Conservation (phyloP, 2,888 invertebrate species). For the Oscheius myriophilus region DNA sequence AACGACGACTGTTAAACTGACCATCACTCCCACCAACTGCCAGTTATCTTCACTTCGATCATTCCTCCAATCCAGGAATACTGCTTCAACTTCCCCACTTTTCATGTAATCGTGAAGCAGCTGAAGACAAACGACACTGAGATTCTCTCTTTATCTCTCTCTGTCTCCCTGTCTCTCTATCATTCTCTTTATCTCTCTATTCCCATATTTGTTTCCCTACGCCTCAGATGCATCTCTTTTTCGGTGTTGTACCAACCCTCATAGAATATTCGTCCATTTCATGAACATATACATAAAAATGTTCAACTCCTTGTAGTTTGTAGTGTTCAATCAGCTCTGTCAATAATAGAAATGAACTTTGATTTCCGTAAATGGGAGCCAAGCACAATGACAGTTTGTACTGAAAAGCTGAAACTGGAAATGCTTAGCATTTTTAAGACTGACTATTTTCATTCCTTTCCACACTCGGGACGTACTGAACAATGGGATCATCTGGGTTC, state of each 20-base stretch:
- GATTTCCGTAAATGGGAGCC: conserved; percentile 26
- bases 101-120: conserved; percentile 14
- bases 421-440: background rate
- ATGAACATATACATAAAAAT: conserved; percentile 27
- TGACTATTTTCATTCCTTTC: background rate
- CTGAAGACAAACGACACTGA: background rate
- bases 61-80: background rate
- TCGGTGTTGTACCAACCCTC: background rate
- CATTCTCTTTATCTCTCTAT: too few relatives aligned
- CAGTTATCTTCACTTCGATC: conserved; percentile 2
- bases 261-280: conserved; percentile 27
- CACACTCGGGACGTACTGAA: conserved; percentile 1
- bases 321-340: conserved; percentile 29
- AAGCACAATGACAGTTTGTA: conserved; percentile 24
- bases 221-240: too few relatives aligned
- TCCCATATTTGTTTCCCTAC: too few relatives aligned
- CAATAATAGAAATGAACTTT: conserved; percentile 13
- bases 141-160: background rate
- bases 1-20: background rate
- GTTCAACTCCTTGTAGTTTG: conserved; percentile 25
- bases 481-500: background rate
- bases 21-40: conserved; percentile 9
- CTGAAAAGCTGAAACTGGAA: background rate
- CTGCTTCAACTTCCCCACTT: conserved; percentile 11
- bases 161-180: background rate